These are phyloP conservation scores for Euzetes globulus DNA, from an alignment of 2,888 invertebrate species.

Conservation along the genomic window DNA sequence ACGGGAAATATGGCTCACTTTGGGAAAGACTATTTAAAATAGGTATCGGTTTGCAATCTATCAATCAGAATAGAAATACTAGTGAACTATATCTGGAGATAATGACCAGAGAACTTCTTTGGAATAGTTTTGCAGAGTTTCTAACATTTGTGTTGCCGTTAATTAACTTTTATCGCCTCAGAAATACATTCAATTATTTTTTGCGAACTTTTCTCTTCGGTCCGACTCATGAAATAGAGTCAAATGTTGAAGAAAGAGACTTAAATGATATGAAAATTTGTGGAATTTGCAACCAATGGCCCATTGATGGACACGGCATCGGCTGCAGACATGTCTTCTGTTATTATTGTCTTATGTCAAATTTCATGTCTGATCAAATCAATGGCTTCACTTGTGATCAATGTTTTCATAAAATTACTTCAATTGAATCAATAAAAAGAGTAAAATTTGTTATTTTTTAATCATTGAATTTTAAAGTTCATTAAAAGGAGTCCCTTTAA, in stretches of 20 bases:
- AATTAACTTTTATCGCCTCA: neutral
- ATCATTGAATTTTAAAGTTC: neutral
- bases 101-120: conserved; percentile 20
- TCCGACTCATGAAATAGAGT: neutral
- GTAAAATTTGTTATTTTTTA: neutral
- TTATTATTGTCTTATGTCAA: conserved; percentile 28
- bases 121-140: conserved; percentile 19
- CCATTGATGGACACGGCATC: conserved; percentile 1
- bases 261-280: neutral
- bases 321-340: conserved; percentile 25
- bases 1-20: conserved; percentile 25
- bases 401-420: conserved; percentile 3
- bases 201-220: neutral
- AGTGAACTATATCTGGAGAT: conserved; percentile 1
- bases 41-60: neutral
- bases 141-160: conserved; percentile 18
- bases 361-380: neutral
- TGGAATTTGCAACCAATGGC: conserved; percentile 5
- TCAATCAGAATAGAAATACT: neutral
- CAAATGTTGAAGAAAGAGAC: neutral
- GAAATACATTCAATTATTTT: neutral
- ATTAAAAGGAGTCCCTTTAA: too few species aligned
- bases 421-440: conserved; percentile 11
- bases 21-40: conserved; percentile 11
- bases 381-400: conserved; percentile 3